A percentile compares a stretch with the other conserved stretches of the same genome.
Evolutionary conservation across 35 echinoderm and acorn worm genomes (phyloP).

Genomic region (Ophioderma brevispina): DNA sequence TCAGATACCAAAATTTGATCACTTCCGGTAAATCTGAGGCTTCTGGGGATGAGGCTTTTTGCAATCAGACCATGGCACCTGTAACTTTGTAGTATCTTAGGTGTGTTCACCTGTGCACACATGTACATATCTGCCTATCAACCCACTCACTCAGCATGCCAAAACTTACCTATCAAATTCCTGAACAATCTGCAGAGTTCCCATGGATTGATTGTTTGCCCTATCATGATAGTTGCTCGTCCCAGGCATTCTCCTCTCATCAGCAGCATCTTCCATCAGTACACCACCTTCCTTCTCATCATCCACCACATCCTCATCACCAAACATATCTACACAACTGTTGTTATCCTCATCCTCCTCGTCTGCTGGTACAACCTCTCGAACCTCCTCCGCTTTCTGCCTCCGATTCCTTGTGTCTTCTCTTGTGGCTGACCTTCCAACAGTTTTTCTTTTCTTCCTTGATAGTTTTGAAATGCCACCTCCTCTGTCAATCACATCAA

Average conservation of each 20-base stretch:
- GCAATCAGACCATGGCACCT: too few relatives aligned
- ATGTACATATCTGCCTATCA: too few relatives aligned
- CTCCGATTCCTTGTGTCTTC: not conserved
- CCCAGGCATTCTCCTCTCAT: not conserved
- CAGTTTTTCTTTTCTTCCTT: not conserved
- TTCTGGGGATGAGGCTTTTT: too few relatives aligned
- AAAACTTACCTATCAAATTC: not conserved
- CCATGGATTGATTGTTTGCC: not conserved
- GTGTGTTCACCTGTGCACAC: too few relatives aligned
- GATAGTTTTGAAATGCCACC: not conserved
- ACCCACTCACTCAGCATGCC: too few relatives aligned
- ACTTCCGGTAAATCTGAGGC: too few relatives aligned
- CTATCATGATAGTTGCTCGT: not conserved
- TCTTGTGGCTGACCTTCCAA: not conserved
- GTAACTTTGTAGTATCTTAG: too few relatives aligned
- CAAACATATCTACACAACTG: not conserved
- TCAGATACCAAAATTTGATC: too few relatives aligned
- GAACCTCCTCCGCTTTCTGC: not conserved
- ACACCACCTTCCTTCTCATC: not conserved
- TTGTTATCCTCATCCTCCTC: not conserved
- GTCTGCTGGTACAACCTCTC: too few relatives aligned
- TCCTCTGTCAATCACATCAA: conserved; percentile 4
- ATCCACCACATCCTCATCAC: not conserved
- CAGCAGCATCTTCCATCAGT: too few relatives aligned
- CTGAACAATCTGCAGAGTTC: not conserved